Base-by-base conservation (phyloP, 2,797 vertebrate genomes). In the Acipenser oxyrinchus region DNA sequence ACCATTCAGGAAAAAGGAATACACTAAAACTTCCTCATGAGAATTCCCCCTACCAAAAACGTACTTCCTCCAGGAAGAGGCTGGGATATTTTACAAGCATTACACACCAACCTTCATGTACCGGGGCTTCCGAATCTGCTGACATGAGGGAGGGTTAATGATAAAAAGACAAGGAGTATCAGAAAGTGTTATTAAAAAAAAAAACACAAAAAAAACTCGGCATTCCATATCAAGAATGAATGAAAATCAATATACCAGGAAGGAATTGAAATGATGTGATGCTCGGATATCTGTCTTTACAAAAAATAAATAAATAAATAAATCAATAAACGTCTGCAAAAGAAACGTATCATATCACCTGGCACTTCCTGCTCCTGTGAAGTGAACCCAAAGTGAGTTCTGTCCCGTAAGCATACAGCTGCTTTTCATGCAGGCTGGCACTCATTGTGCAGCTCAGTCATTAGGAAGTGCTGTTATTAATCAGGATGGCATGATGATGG, bases 1-100 rank as follows among this genome's bases (percentile, higher is more conserved):
- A 9, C 60, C 62, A 8, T 65, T 59, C 13, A 74, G 77, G 66
- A 70, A 68, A 77, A 78, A 66, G 71, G 49, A 62, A 0, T 10
- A 8, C 11, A 51, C 53, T 15, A 49, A 59, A 48, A 10, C n/a
- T 65, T 48, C 67, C 63, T 18, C 48, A 52, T 15, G 65, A 67
- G 64, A 11, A 8, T 48, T 57, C 13, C 61, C 61, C 57, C 69
- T 48, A 66, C 10, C 64, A 53, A 68, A 6, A 58, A n/a, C 2
- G 10, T 62, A 23, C 60, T 68, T 73, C 15, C 70, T 71, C 48
- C 72, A 69, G 79, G 73, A 73, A 76, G 64, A 48, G 9, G 74
- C 72, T 73, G 77, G 76, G 64, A 64, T 66, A 49, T 50, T 66
- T 66, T 23, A 13, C 58, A 60, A 49, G 10, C 55, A 6, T 8